phyloP scores from a whole-genome alignment of 2,888 invertebrate species.

The Rutpela maculata region DNA sequence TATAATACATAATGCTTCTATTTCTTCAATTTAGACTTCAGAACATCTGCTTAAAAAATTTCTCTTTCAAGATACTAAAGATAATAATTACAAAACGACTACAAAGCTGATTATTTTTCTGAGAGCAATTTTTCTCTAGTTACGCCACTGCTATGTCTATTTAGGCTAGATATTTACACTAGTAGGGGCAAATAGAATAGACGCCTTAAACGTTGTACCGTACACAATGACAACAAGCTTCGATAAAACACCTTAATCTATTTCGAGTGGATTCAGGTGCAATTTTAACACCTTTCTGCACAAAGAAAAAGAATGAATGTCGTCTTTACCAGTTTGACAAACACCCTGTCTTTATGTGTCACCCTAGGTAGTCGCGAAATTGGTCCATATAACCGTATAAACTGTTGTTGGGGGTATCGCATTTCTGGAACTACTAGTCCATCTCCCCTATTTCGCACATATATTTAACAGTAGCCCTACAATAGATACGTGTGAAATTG shows the following conservation, averaged over 20 bases:
- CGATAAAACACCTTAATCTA: slow-evolving; percentile 71
- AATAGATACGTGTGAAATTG: slow-evolving; percentile 67
- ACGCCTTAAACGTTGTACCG: slow-evolving; percentile 59
- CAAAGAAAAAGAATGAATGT: slow-evolving; percentile 53
- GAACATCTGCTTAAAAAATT: too few species aligned
- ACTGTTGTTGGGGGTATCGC: slow-evolving; percentile 65
- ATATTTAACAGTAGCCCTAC: slow-evolving; percentile 51
- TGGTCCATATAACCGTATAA: slow-evolving; percentile 68
- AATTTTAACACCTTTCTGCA: slow-evolving; percentile 70
- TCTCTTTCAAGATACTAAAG: too few species aligned
- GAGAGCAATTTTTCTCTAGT: background rate
- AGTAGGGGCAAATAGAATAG: slow-evolving; percentile 40
- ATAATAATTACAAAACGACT: too few species aligned
- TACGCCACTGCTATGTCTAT: slow-evolving; percentile 25
- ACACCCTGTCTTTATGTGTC: slow-evolving; percentile 55
- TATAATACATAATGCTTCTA: too few species aligned
- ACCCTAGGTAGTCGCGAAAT: slow-evolving; percentile 61
- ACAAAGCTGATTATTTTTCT: too few species aligned
- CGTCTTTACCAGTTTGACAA: slow-evolving; percentile 39
- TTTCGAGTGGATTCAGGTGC: slow-evolving; percentile 72
- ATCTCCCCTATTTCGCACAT: slow-evolving; percentile 61
- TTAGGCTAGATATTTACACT: slow-evolving; percentile 21
- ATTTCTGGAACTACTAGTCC: slow-evolving; percentile 54
- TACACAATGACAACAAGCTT: slow-evolving; percentile 58
- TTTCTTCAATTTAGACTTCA: too few species aligned